Percentiles rank a stretch among this genome's conserved stretches.
Conservation (phyloP, 2,113 vertebrate species). For the Myocastor coypus region DNA sequence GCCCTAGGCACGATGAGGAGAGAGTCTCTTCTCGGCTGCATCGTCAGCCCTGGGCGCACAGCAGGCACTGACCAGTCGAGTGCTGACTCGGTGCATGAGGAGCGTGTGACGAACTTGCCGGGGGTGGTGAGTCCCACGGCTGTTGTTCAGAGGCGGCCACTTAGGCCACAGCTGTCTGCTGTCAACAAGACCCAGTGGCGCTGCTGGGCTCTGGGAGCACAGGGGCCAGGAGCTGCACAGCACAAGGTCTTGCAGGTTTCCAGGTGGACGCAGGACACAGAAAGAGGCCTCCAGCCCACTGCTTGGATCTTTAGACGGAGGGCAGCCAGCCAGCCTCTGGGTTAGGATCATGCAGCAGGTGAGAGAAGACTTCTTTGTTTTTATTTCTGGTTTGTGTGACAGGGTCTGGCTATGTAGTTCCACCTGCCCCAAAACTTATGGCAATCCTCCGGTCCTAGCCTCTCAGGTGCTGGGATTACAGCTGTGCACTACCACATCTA, state of each 20-base stretch:
- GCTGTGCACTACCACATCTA: background rate
- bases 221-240: background rate
- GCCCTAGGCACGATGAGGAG: fast-evolving
- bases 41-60: background rate
- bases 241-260: background rate
- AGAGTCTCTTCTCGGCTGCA: background rate
- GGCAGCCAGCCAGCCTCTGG: background rate
- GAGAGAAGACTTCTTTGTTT: background rate
- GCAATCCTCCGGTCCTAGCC: background rate
- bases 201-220: background rate
- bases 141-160: background rate
- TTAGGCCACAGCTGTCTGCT: background rate
- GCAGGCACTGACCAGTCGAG: background rate
- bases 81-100: background rate
- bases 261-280: background rate
- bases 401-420: background rate
- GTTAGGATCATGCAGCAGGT: background rate
- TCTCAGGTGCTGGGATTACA: background rate
- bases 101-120: no score
- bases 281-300: background rate
- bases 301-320: background rate
- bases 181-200: background rate
- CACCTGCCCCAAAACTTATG: background rate
- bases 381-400: background rate
- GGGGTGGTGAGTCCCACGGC: no score